phyloP scores from a whole-genome alignment of 2,888 invertebrate species.

The Harpalus rubripes region DNA sequence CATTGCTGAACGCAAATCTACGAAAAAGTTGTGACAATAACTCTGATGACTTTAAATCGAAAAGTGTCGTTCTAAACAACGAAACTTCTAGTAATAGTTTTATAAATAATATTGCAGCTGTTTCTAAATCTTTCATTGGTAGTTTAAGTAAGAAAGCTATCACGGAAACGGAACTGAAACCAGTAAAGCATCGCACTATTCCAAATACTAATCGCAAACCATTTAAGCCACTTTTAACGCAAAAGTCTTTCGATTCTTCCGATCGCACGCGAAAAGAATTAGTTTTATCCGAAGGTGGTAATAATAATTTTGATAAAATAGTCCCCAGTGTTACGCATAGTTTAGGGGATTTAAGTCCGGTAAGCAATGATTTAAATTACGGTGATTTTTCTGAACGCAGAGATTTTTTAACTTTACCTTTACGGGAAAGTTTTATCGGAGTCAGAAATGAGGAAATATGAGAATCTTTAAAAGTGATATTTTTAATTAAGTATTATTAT shows the following conservation, averaged over 20 bases:
- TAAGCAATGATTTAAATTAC: constrained; percentile 56
- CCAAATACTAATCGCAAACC: constrained; percentile 55
- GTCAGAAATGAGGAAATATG: constrained; percentile 63
- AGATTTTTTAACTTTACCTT: constrained; percentile 65
- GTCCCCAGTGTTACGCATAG: constrained; percentile 62
- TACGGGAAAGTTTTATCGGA: constrained; percentile 63
- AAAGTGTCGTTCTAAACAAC: constrained; percentile 32
- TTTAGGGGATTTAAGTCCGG: constrained; percentile 62
- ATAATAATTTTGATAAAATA: constrained; percentile 66
- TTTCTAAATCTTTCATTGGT: constrained; percentile 57
- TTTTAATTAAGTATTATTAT: constrained; percentile 60
- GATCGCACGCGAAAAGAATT: constrained; percentile 51
- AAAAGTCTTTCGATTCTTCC: constrained; percentile 64
- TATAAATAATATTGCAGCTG: constrained; percentile 63
- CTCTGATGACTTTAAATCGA: constrained; percentile 41
- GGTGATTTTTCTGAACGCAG: constrained; percentile 59
- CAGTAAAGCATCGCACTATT: constrained; percentile 40
- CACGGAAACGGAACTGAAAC: constrained; percentile 45
- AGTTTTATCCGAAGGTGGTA: constrained; percentile 25
- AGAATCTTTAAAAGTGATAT: constrained; percentile 53
- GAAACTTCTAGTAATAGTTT: constrained; percentile 58
- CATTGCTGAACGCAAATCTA: constrained; percentile 37
- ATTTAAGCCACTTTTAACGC: constrained; percentile 58
- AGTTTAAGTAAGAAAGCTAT: constrained; percentile 54
- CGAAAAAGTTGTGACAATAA: constrained; percentile 50